Evolutionary conservation across 2,888 invertebrate genomes (phyloP).

Genomic region (Drosophila eohydei): DNA sequence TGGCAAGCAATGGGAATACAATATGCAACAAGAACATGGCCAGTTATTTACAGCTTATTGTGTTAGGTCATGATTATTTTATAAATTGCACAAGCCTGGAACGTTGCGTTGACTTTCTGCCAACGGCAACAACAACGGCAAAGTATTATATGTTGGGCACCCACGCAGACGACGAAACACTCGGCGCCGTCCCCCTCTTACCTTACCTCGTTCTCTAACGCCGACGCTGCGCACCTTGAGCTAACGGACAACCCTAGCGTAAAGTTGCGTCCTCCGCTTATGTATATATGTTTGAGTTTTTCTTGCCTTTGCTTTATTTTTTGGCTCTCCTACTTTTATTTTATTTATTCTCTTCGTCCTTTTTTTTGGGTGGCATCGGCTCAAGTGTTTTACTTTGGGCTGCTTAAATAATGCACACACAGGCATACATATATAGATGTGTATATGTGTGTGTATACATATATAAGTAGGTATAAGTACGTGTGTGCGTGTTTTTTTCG

Average conservation of each 20-base stretch:
- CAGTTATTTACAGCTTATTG: conserved; percentile 67
- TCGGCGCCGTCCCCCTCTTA: accelerated
- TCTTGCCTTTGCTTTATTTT: conserved; percentile 28
- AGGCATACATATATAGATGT: not conserved
- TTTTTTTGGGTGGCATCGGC: conserved; percentile 45
- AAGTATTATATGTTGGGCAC: conserved; percentile 25
- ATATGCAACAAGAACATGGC: conserved; percentile 23
- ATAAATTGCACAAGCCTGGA: conserved; percentile 56
- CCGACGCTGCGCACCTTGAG: conserved; percentile 8
- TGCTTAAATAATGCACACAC: conserved; percentile 60
- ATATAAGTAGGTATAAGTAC: conserved; percentile 15
- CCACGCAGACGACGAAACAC: conserved; percentile 40
- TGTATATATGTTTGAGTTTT: conserved; percentile 23
- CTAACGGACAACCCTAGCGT: conserved; percentile 18
- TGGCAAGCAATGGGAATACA: conserved; percentile 13
- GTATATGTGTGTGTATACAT: not conserved
- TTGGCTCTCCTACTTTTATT: conserved; percentile 13
- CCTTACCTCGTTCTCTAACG: not conserved
- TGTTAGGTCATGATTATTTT: conserved; percentile 76
- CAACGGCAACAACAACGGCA: conserved; percentile 29
- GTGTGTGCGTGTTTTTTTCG: conserved; percentile 44
- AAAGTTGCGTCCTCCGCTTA: conserved; percentile 43
- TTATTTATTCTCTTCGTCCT: conserved; percentile 1
- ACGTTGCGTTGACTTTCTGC: conserved; percentile 55
- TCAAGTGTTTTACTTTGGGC: conserved; percentile 75